phyloP scores from a whole-genome alignment of 2,888 invertebrate genomes.

The Monopis laevigella region DNA sequence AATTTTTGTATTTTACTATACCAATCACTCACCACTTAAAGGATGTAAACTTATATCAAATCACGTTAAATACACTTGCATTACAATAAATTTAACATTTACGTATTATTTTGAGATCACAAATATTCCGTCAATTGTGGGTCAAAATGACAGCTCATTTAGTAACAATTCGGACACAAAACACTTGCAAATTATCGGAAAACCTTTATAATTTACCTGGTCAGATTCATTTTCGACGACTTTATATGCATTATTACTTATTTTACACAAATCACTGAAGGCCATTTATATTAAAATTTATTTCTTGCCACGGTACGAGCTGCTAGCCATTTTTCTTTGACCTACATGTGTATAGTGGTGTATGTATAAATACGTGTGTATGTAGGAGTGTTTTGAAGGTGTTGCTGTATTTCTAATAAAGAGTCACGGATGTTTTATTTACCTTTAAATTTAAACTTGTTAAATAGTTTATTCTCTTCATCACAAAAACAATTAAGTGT shows the following conservation, averaged over 20 bases:
- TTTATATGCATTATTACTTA: conserved; percentile 63
- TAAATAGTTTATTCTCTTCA: no score
- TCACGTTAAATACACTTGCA: background rate
- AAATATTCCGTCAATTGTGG: conserved; percentile 37
- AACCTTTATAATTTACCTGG: conserved; percentile 54
- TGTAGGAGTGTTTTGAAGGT: background rate
- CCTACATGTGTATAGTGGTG: conserved; percentile 46
- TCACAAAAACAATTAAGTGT: no score
- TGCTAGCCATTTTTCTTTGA: conserved; percentile 67
- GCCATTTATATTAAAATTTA: conserved; percentile 67
- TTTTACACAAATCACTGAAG: conserved; percentile 66
- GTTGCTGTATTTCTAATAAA: no score
- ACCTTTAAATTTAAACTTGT: no score
- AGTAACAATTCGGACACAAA: conserved; percentile 47
- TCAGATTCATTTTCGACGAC: conserved; percentile 62
- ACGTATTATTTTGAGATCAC: conserved; percentile 22
- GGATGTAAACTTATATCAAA: no score
- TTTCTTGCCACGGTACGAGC: conserved; percentile 62
- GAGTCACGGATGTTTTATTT: no score
- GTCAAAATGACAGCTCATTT: conserved; percentile 57
- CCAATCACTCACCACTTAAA: no score
- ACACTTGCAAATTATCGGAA: conserved; percentile 34
- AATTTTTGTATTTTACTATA: background rate
- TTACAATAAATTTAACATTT: background rate
- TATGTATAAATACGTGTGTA: background rate